A percentile compares a stretch with the other conserved stretches of the same genome.
phyloP scores from a whole-genome alignment of 1,140 invertebrate genomes.

The Ylistrum balloti region DNA sequence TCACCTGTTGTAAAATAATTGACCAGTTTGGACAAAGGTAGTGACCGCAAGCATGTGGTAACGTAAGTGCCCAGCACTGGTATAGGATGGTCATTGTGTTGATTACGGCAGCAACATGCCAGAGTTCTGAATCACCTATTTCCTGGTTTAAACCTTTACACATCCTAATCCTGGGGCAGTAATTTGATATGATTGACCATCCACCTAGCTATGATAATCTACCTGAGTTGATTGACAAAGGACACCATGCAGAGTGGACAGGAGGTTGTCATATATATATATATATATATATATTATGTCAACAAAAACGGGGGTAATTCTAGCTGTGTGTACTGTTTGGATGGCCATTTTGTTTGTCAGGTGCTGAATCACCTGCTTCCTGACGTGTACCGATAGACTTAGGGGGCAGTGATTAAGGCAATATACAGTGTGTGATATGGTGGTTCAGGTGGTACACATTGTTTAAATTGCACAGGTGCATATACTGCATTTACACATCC shows the following conservation, averaged over 20 bases:
- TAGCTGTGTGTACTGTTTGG: neutral
- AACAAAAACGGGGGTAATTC: neutral
- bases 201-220: neutral
- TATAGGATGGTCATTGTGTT: no score
- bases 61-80: no score
- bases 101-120: no score
- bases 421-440: neutral
- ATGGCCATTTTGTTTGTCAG: slow-evolving; percentile 8
- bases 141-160: no score
- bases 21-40: neutral
- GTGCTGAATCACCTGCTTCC: neutral
- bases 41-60: no score
- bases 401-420: neutral
- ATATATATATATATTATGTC: neutral
- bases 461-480: no score
- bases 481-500: no score
- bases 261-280: neutral
- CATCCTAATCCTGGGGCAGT: neutral
- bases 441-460: neutral
- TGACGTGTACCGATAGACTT: neutral
- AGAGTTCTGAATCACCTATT: no score
- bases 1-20: neutral
- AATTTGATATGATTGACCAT: neutral
- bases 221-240: neutral
- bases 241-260: neutral